Evolutionary conservation across 2,113 vertebrate genomes (phyloP).

Genomic region (Perognathus longimembris): DNA sequence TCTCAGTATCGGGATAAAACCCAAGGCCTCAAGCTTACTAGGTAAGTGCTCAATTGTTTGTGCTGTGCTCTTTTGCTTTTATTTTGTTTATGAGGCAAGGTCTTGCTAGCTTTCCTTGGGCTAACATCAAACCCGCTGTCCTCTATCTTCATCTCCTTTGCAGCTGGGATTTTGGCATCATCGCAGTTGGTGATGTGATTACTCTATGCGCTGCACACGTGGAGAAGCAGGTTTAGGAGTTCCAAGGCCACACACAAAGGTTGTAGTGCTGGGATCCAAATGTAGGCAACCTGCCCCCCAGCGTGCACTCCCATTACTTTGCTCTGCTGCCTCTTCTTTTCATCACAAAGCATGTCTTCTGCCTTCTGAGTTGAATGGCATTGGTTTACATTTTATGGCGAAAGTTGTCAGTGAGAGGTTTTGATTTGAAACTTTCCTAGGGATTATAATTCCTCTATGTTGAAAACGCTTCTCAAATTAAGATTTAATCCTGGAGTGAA

Average conservation of each 20-base stretch:
- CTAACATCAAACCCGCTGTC: too few relatives aligned
- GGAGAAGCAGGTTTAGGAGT: background rate
- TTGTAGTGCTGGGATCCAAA: background rate
- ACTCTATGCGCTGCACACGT: background rate
- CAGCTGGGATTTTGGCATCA: too few relatives aligned
- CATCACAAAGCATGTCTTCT: background rate
- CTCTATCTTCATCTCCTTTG: too few relatives aligned
- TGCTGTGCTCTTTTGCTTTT: too few relatives aligned
- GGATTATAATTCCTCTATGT: background rate
- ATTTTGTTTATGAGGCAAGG: too few relatives aligned
- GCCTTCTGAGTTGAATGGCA: background rate
- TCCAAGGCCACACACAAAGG: background rate
- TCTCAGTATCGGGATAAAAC: too few relatives aligned
- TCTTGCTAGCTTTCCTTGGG: too few relatives aligned
- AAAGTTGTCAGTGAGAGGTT: background rate
- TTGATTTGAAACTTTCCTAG: slow-evolving; percentile 1
- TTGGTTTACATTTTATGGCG: background rate
- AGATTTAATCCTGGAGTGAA: background rate
- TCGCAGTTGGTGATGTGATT: too few relatives aligned
- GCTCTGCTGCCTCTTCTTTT: background rate
- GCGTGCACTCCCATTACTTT: background rate
- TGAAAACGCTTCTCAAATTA: background rate
- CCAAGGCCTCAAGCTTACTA: too few relatives aligned
- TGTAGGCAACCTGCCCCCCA: background rate
- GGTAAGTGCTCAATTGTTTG: too few relatives aligned